Evolutionary conservation across 2,113 vertebrate species (phyloP).

Genomic region (Cynocephalus volans): DNA sequence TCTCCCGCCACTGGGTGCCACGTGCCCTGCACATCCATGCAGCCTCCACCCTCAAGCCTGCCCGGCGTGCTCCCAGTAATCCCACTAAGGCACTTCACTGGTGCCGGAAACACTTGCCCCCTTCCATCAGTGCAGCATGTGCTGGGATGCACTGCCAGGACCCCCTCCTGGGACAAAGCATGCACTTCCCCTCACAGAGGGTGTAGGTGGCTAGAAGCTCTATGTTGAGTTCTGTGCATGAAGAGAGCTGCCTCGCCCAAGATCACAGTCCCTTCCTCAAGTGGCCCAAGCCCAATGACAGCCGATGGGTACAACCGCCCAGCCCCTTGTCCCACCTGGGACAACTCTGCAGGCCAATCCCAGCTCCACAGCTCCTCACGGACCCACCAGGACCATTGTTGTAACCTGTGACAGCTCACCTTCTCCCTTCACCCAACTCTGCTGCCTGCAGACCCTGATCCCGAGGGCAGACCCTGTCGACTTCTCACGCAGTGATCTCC

Average conservation of each 20-base stretch:
- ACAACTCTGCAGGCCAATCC: not conserved
- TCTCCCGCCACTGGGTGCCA: too few species aligned
- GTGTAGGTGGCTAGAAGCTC: not conserved
- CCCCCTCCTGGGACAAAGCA: too few species aligned
- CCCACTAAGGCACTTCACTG: not conserved
- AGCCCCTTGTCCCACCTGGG: not conserved
- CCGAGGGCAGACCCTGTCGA: not conserved
- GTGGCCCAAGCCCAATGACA: not conserved
- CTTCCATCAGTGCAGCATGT: fast-evolving
- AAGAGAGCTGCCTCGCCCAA: too few species aligned
- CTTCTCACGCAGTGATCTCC: too few species aligned
- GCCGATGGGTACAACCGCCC: not conserved
- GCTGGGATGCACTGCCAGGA: not conserved
- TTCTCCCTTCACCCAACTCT: not conserved
- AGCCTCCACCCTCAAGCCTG: not conserved
- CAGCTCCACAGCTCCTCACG: not conserved
- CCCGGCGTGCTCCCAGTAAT: not conserved
- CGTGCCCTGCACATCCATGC: too few species aligned
- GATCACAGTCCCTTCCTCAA: not conserved
- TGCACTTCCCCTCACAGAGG: too few species aligned
- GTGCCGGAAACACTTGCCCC: too few species aligned
- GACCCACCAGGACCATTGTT: not conserved
- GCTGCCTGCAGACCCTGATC: not conserved
- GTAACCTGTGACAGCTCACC: not conserved
- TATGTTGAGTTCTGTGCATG: not conserved